Conservation (phyloP, 37 sponge, comb jelly and placozoan genomes). For the Chondrosia reniformis region DNA sequence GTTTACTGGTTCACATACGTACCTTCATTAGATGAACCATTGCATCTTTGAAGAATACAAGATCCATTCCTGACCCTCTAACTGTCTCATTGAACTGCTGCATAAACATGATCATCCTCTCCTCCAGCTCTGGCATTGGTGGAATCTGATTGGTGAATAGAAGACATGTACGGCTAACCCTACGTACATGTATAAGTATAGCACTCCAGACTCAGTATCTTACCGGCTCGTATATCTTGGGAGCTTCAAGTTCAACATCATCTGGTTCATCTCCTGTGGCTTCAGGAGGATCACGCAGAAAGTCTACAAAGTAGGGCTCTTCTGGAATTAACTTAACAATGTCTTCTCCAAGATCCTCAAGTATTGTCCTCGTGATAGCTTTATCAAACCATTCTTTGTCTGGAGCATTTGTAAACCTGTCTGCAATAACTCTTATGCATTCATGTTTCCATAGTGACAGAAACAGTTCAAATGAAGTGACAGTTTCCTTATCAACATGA, state of each 20-base stretch:
- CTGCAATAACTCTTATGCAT: slow-evolving; percentile 90
- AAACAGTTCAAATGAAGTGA: slow-evolving; percentile 38
- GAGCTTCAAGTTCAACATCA: slow-evolving; percentile 90
- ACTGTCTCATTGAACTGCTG: slow-evolving; percentile 94
- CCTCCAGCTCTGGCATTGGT: slow-evolving; percentile 62
- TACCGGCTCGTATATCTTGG: slow-evolving; percentile 96
- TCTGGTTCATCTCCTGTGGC: slow-evolving; percentile 96
- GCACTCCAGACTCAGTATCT: slow-evolving; percentile 1
- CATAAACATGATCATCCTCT: slow-evolving; percentile 70
- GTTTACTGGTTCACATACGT: too few relatives aligned
- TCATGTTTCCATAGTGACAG: slow-evolving; percentile 96
- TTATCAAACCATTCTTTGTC: slow-evolving; percentile 93
- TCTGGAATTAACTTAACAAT: slow-evolving; percentile 44
- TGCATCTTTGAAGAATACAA: slow-evolving; percentile 99
- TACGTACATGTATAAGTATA: neutral
- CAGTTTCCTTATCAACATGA: slow-evolving; percentile 50
- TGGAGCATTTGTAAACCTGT: slow-evolving; percentile 88
- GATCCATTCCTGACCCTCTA: slow-evolving; percentile 96
- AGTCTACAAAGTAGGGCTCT: slow-evolving; percentile 98
- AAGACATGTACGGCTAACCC: neutral
- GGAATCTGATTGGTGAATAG: slow-evolving; percentile 70
- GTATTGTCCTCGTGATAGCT: slow-evolving; percentile 40
- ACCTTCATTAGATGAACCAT: slow-evolving; percentile 93
- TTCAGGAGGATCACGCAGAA: slow-evolving; percentile 95
- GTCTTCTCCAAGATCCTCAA: slow-evolving; percentile 67